Evolutionary conservation across 2,797 vertebrate species (phyloP).

Genomic region (Tarsius wallacei): DNA sequence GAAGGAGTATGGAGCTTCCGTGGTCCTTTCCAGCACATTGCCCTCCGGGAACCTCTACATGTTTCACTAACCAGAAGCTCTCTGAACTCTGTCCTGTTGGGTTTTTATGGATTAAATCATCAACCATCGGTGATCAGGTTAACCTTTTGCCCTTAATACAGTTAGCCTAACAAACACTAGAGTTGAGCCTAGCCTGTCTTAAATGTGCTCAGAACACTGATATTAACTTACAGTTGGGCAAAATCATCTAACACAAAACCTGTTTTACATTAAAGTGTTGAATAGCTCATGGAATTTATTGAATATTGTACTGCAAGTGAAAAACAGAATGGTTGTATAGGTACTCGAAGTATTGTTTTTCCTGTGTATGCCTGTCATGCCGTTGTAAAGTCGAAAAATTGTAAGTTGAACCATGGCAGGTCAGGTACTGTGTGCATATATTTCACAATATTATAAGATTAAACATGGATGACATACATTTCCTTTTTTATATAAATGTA

Average conservation of each 20-base stretch:
- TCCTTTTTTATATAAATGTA: background rate
- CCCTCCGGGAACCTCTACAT: background rate
- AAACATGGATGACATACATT: background rate
- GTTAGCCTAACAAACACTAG: background rate
- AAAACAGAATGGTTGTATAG: background rate
- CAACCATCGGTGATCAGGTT: background rate
- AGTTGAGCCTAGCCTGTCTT: background rate
- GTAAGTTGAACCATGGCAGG: background rate
- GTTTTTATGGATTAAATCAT: background rate
- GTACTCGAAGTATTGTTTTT: background rate
- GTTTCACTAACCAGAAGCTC: background rate
- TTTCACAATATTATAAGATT: background rate
- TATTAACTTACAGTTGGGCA: background rate
- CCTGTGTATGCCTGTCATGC: background rate
- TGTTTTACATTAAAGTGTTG: background rate
- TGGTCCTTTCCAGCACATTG: background rate
- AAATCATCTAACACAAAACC: background rate
- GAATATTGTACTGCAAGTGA: background rate
- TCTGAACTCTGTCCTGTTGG: background rate
- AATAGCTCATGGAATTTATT: background rate
- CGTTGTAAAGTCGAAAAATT: background rate
- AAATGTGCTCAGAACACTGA: background rate
- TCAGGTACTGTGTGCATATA: background rate
- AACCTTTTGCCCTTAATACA: background rate
- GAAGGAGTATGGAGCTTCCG: background rate